Conservation (phyloP, 2,113 vertebrate genomes). For the Alethe diademata region DNA sequence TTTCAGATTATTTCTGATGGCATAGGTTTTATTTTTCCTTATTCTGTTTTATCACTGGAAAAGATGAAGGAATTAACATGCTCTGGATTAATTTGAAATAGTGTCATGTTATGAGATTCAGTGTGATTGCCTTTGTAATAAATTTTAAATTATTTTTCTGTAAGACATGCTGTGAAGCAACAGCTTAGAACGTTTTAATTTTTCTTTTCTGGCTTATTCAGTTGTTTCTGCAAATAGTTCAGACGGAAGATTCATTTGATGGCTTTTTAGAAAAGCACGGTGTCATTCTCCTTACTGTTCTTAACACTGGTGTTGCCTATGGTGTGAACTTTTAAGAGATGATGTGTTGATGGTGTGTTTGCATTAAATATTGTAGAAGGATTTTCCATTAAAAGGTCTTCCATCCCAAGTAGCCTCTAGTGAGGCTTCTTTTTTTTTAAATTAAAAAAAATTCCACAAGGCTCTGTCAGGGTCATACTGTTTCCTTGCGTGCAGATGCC, state of each 20-base stretch:
- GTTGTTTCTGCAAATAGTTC: conserved; percentile 20
- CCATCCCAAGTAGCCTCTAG: background rate
- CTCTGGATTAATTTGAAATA: background rate
- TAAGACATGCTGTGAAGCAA: conserved; percentile 1
- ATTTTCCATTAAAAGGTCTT: background rate
- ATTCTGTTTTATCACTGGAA: background rate
- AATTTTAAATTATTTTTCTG: conserved; percentile 46
- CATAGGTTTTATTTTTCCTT: background rate
- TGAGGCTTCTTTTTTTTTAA: background rate
- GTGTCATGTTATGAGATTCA: conserved; percentile 16
- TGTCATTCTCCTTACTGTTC: background rate
- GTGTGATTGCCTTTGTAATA: conserved; percentile 28
- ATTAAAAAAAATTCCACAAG: background rate
- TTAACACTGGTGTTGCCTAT: background rate
- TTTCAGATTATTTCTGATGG: background rate
- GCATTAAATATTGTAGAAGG: background rate
- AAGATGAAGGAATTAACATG: conserved; percentile 1
- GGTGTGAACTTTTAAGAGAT: background rate
- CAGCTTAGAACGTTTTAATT: conserved; percentile 32
- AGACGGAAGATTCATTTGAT: background rate
- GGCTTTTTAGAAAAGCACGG: background rate
- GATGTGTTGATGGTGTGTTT: background rate
- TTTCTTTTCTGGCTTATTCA: conserved; percentile 26
- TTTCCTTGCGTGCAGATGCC: fast-evolving
- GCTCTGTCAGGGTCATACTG: background rate